A percentile compares a stretch with the other conserved stretches of the same genome.
phyloP scores from a whole-genome alignment of 2,797 vertebrate species.

The Steatocranus sp. region DNA sequence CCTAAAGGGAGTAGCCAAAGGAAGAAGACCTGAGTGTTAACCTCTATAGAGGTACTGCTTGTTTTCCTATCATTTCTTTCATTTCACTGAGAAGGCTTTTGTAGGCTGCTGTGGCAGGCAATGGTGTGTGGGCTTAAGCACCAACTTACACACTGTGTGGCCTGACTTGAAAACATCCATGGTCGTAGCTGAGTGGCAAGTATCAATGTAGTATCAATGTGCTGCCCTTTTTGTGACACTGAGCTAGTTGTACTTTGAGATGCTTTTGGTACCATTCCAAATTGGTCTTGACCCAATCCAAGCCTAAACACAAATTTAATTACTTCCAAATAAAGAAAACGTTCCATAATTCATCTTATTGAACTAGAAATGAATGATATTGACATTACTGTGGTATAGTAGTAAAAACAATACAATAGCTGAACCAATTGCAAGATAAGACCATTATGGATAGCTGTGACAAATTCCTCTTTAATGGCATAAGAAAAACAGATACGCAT shows the following conservation, averaged over 20 bases:
- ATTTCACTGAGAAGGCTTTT: background rate
- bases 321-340: background rate
- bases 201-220: background rate
- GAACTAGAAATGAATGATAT: background rate
- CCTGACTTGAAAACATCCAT: background rate
- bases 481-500: accelerated
- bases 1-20: background rate
- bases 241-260: background rate
- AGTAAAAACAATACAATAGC: background rate
- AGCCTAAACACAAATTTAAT: background rate
- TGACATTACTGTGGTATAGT: background rate
- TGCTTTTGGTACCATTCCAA: background rate
- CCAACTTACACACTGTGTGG: background rate
- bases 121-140: background rate
- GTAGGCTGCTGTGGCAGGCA: background rate
- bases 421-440: background rate
- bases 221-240: background rate
- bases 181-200: accelerated
- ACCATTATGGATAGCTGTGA: accelerated
- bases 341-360: background rate
- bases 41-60: background rate
- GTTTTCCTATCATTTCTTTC: background rate
- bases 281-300: background rate
- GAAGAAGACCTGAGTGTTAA: background rate
- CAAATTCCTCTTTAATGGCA: background rate